A percentile compares a stretch with the other conserved stretches of the same genome.
Conservation (phyloP, 1,140 invertebrate species). For the Notospermus geniculatus region DNA sequence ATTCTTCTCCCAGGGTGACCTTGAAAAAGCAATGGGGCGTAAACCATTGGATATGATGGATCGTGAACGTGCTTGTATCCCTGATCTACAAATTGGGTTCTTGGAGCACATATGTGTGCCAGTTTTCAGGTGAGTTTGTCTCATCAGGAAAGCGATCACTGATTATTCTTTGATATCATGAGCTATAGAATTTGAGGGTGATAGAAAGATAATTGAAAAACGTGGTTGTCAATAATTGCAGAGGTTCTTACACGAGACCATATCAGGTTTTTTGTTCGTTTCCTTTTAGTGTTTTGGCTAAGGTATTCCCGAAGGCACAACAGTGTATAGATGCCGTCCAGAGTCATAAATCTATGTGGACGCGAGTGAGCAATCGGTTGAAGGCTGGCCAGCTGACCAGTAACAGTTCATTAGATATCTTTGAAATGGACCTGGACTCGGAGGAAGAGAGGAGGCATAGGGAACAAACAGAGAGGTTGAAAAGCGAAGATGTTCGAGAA, state of each 20-base stretch:
- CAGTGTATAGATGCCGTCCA: neutral
- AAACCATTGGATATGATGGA: constrained; percentile 79
- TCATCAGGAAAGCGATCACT: too few species aligned
- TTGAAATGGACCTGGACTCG: constrained; percentile 3
- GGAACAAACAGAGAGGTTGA: too few species aligned
- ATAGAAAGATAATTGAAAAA: too few species aligned
- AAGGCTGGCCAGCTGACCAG: constrained; percentile 3
- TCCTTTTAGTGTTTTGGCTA: too few species aligned
- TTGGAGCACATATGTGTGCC: constrained; percentile 65
- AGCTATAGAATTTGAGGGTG: too few species aligned
- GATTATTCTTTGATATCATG: too few species aligned
- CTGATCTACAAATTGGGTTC: constrained; percentile 79
- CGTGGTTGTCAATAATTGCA: too few species aligned
- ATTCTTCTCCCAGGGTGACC: constrained; percentile 84
- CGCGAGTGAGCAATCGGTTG: constrained; percentile 1
- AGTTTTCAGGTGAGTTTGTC: constrained; percentile 60
- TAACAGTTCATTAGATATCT: constrained; percentile 5
- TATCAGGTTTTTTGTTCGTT: too few species aligned
- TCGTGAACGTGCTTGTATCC: constrained; percentile 76
- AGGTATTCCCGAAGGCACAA: neutral
- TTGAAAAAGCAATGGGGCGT: constrained; percentile 78
- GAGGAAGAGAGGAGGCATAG: neutral
- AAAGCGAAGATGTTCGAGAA: too few species aligned
- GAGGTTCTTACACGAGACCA: too few species aligned
- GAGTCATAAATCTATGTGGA: constrained; percentile 9